Base-by-base conservation (phyloP, 2,888 invertebrate species). In the Imbricaverruca yamaguchii region DNA sequence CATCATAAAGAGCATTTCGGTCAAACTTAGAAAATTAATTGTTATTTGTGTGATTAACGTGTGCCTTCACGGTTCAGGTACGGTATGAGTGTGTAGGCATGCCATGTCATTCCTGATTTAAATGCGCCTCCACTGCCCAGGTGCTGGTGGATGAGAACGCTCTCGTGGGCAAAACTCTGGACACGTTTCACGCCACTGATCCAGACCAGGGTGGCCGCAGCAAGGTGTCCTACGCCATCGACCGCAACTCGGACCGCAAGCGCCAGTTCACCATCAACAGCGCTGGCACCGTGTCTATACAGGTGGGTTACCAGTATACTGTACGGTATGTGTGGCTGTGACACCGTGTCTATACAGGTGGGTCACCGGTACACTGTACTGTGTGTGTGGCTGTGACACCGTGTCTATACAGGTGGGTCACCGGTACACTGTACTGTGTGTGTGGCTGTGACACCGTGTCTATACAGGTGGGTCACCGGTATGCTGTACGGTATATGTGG, bases 181-280 rank as follows among this genome's bases (percentile, higher is more conserved):
- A 97, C 87, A 94, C 94, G 25, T 98, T 98, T 89, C 93, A 93
- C 87, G 98, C 98, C 4, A 94, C 94, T 15, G 98, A 98, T 89
- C 95, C 94, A 6, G 98, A 99, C 89, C 96, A 96, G 84, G 88
- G 88, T 63, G 84, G 84, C 18, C 82, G 83, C 23, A 83, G 83
- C 61, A 82, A 86, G 80, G 86, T 87, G 1, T 94, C 93, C 0
- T 96, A 95, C 86, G 93, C 94, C 21, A 97, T 97, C 85, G 96
- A 97, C 87, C 91, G 97, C 84, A 92, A 93, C 21, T 96, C 96
- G 6, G 97, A 97, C 87, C 91, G 96, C 83, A 95, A 96, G 87
- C 90, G 97, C 79, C 97, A 97, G 87, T 97, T 97, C 87, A 93
- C 93, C 80, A 97, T 97, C 84, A 96, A 94, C 87, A 95, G 95